Conservation (phyloP, 2,113 vertebrate genomes). For the Varanus komodoensis region DNA sequence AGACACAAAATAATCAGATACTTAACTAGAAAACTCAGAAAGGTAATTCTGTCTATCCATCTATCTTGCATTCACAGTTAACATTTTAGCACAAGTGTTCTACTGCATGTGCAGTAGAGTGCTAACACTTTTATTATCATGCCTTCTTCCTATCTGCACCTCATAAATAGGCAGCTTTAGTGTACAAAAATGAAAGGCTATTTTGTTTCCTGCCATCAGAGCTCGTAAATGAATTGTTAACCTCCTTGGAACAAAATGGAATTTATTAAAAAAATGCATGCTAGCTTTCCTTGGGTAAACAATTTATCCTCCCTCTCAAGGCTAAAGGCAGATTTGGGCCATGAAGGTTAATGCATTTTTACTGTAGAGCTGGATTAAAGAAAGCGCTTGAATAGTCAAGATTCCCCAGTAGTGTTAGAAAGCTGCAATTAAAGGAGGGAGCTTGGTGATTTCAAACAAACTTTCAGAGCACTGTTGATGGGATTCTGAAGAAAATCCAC, state of each 20-base stretch:
- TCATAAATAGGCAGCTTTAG: neutral
- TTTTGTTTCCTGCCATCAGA: slow-evolving; percentile 63
- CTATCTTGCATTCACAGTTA: slow-evolving; percentile 21
- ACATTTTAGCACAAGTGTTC: slow-evolving; percentile 47
- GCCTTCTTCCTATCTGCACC: neutral
- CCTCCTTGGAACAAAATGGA: slow-evolving; percentile 85
- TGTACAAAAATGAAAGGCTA: slow-evolving; percentile 37
- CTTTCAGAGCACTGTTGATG: slow-evolving; percentile 52
- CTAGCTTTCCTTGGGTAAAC: slow-evolving; percentile 84
- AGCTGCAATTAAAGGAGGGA: slow-evolving; percentile 76
- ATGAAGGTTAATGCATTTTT: slow-evolving; percentile 92
- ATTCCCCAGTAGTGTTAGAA: slow-evolving; percentile 72
- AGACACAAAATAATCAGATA: neutral
- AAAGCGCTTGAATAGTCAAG: slow-evolving; percentile 73
- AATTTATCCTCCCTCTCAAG: slow-evolving; percentile 76
- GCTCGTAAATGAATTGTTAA: slow-evolving; percentile 84
- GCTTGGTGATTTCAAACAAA: slow-evolving; percentile 77
- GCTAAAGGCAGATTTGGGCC: slow-evolving; percentile 79
- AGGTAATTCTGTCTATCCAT: neutral
- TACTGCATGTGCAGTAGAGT: slow-evolving; percentile 42
- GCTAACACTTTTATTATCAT: slow-evolving; percentile 32
- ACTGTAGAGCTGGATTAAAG: slow-evolving; percentile 82
- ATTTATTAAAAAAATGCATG: slow-evolving; percentile 90
- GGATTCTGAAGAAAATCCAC: slow-evolving; percentile 63
- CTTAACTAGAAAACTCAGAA: slow-evolving; percentile 6